These are phyloP conservation scores for Alca torda DNA, from an alignment of 2,797 vertebrate genomes.

Conservation along the genomic window DNA sequence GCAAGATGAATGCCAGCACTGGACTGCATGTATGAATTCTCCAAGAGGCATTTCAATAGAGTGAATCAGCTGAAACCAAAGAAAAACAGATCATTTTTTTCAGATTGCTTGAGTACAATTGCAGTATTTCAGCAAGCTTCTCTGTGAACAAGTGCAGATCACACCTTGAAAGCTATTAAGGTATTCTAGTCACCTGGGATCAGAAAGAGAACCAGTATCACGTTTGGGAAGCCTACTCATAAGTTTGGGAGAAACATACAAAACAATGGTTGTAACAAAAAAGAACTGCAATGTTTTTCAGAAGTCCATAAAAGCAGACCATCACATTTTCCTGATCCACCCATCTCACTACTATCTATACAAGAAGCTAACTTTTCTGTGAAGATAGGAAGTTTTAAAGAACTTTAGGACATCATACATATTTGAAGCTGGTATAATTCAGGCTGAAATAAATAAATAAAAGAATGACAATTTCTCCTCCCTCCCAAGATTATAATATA, in stretches of 20 bases:
- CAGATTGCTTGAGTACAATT: not conserved
- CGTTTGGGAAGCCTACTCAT: not conserved
- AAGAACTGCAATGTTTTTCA: not conserved
- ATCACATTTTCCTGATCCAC: not conserved
- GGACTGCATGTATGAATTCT: slow-evolving; percentile 82
- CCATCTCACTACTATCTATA: not conserved
- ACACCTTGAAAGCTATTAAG: not conserved
- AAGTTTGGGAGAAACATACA: not conserved
- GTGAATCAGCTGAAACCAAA: slow-evolving; percentile 80
- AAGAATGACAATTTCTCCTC: not conserved
- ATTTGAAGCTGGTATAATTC: not conserved
- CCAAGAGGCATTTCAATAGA: slow-evolving; percentile 78
- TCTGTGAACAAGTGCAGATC: not conserved
- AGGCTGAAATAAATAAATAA: not conserved
- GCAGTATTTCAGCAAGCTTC: not conserved
- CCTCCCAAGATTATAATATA: not conserved
- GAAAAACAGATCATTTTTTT: not conserved
- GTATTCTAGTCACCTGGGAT: not conserved
- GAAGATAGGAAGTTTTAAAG: not conserved
- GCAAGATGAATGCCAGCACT: slow-evolving; percentile 70
- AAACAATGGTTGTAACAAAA: not conserved
- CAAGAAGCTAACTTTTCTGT: not conserved
- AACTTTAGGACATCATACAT: not conserved
- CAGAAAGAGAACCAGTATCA: not conserved
- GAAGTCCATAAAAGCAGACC: not conserved